Base-by-base conservation (phyloP, 2,888 invertebrate species). In the Eupelmus urozonus region DNA sequence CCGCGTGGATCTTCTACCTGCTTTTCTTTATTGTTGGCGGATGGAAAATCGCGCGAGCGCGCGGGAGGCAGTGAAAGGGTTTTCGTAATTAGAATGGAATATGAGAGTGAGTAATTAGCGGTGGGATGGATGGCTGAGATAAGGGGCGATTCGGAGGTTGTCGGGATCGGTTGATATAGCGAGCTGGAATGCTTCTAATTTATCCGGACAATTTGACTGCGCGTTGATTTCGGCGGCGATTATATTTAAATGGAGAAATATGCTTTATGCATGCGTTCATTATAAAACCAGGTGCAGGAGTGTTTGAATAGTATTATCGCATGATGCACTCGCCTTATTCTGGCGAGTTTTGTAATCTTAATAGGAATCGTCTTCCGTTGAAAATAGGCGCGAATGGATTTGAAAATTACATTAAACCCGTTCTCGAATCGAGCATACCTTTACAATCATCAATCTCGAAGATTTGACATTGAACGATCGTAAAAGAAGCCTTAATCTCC, bases 21-120 rank as follows among this genome's bases (percentile, higher is more conserved):
- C 29, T 42, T 70, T 29, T 57, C 25, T 23, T 57, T 23, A 42
- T 71, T 60, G 57, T 66, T 76, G 73, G 74, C 76, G 70, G 62
- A 75, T 27, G 40, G 45, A 73, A 55, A 63, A 45, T 55, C 11
- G 51, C 11, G 16, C 18, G n/a, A n/a, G n/a, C n/a, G n/a, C n/a
- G n/a, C n/a, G n/a, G n/a, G n/a, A n/a, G n/a, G 20, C 29, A 45
- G 59, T 49, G 49, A 66, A 59, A 49, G 65, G 63, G 3, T 53
- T 73, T 73, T 18, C 55, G 13, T 74, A 74, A 74, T 59, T 66
- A 74, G 59, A 23, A 27, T 59, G 23, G 18, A 66, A 34, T 34
- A 23, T 34, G 66, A 59, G 23, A 42, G 45, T 60, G 49, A 60
- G 49, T 71, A 60, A 71, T 69, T 40, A 71, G 59, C 59, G 23